Evolutionary conservation across 2,888 invertebrate species (phyloP).

Genomic region (Synergus laeviventris): DNA sequence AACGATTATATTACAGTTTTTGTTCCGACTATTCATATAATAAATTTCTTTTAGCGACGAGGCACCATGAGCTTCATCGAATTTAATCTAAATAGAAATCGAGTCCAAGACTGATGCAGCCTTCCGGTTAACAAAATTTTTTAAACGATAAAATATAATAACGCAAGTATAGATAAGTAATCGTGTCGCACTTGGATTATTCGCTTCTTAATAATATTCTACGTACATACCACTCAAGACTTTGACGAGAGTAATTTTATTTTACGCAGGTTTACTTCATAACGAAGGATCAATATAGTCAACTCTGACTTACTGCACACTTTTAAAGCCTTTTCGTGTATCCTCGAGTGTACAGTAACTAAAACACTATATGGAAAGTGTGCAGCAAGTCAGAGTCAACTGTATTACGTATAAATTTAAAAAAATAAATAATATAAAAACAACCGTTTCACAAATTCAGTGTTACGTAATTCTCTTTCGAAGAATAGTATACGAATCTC

Average conservation of each 20-base stretch:
- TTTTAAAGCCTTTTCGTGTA: too few relatives aligned
- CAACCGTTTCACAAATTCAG: conserved; percentile 13
- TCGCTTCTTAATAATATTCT: conserved; percentile 40
- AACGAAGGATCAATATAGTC: neutral
- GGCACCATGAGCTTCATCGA: conserved; percentile 5
- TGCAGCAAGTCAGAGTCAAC: too few relatives aligned
- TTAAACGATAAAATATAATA: conserved; percentile 48
- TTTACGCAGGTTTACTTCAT: neutral
- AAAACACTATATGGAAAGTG: neutral
- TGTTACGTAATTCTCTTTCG: conserved; percentile 2
- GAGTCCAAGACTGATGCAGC: conserved; percentile 53
- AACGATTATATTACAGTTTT: conserved; percentile 15
- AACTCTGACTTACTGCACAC: too few relatives aligned
- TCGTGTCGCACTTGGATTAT: conserved; percentile 50
- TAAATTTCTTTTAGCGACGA: conserved; percentile 31
- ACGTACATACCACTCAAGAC: neutral
- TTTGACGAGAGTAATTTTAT: neutral
- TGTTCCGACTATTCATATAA: conserved; percentile 12
- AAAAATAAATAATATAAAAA: conserved; percentile 40
- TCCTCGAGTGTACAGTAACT: neutral
- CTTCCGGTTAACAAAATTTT: conserved; percentile 48
- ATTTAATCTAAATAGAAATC: conserved; percentile 3
- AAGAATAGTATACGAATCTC: neutral
- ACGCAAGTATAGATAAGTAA: conserved; percentile 48
- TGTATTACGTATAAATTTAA: conserved; percentile 8